Evolutionary conservation across 2,113 vertebrate species (phyloP), one percentile per base, ranked within the genome.

Genomic region (Zeus faber): DNA sequence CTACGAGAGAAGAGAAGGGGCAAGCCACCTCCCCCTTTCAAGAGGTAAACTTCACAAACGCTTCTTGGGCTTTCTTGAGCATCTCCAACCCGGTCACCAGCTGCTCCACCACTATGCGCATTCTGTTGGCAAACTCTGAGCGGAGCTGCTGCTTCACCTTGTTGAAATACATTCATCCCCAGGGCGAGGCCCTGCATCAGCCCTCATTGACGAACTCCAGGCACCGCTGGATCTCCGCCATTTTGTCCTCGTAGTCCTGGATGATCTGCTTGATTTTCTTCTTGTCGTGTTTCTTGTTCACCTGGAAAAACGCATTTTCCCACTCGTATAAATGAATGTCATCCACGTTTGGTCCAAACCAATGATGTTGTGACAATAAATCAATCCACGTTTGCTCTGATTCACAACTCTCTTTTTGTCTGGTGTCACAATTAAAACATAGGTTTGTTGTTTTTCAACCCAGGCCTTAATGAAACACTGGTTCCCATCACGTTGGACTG

Each of bases 251-350:
- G 7, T 67, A 76, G 21, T 65, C 56, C 0, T 47, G 5, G 3
- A 85, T 18, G 25, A 62, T 5, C 50, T 58, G 63, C 0, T 70
- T 43, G 0, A 87, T 76, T 50, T 69, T 80, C 24, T 68, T 79
- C 37, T 62, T 66, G 27, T 77, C 62, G 9, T 39, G 37, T 3
- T 5, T 44, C 6, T 6, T 6, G 1, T 53, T 70, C 2, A 63
- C 67, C 75, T 78, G 52, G 1, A 43, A 49, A n/a, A 25, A n/a
- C n/a, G n/a, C n/a, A n/a, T n/a, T n/a, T n/a, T n/a, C n/a, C n/a
- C n/a, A n/a, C n/a, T n/a, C n/a, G n/a, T n/a, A n/a, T n/a, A n/a
- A n/a, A n/a, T n/a, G n/a, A n/a, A n/a, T n/a, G n/a, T n/a, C 33
- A 37, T 37, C 33, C 5, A 4, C n/a, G 9, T 14, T n/a, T 37